These are phyloP conservation scores for Coccyzus lansbergi DNA, from an alignment of 2,797 vertebrate species.

Conservation along the genomic window DNA sequence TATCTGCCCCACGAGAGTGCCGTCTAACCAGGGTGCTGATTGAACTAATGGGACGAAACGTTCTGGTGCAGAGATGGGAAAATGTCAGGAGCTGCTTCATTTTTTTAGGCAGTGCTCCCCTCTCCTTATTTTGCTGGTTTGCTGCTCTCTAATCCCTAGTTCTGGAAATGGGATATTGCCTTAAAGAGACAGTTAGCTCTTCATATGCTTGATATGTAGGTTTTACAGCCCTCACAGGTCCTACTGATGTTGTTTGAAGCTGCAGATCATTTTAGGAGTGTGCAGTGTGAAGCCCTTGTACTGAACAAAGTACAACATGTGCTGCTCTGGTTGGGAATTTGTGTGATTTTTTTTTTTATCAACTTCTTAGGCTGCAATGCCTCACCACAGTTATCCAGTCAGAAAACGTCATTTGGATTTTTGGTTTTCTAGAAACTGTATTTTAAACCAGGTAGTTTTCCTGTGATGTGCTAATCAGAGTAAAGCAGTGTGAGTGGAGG, in stretches of 20 bases:
- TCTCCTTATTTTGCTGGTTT: background rate
- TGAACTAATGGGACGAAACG: background rate
- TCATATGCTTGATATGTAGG: fast-evolving
- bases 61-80: background rate
- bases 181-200: background rate
- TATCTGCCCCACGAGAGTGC: background rate
- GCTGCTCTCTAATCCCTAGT: background rate
- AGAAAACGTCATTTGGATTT: background rate
- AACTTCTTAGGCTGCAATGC: background rate
- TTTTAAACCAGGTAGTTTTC: background rate
- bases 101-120: background rate
- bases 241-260: background rate
- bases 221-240: background rate
- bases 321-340: background rate
- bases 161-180: background rate
- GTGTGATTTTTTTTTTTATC: background rate
- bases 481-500: background rate
- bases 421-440: background rate
- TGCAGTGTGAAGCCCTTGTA: background rate
- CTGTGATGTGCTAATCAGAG: background rate
- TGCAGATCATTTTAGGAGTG: background rate
- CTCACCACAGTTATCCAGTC: background rate
- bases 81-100: background rate
- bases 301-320: background rate
- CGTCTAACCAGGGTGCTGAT: background rate